These are phyloP conservation scores for Hemicrepidius hirtus DNA, from an alignment of 2,888 invertebrate genomes.

Conservation along the genomic window DNA sequence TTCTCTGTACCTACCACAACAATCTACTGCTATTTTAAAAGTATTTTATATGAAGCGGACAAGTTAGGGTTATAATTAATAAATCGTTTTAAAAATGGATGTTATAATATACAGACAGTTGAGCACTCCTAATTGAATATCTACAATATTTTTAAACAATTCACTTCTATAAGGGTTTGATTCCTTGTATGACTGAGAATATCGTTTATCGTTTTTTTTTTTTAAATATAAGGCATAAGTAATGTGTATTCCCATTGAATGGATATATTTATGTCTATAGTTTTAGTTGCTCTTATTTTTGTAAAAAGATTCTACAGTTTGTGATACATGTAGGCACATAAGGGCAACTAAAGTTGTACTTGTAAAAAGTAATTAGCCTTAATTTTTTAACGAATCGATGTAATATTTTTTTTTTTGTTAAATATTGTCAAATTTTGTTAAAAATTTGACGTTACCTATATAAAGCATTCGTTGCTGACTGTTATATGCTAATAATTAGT, in stretches of 20 bases:
- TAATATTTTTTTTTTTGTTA: constrained; percentile 14
- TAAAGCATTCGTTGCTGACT: constrained; percentile 35
- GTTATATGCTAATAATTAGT: constrained; percentile 33
- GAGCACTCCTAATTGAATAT: not conserved
- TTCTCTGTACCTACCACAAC: too few species aligned
- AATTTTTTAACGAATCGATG: constrained; percentile 32
- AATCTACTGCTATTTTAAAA: not conserved
- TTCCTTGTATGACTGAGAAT: constrained; percentile 17
- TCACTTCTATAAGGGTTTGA: not conserved
- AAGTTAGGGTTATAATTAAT: constrained; percentile 8
- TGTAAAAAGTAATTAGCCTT: constrained; percentile 18
- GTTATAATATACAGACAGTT: too few species aligned
- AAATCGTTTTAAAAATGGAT: not conserved
- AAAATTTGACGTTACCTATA: constrained; percentile 29
- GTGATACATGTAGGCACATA: constrained; percentile 14
- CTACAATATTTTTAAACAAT: constrained; percentile 1
- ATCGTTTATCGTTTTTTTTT: not conserved
- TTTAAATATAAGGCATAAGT: constrained; percentile 3
- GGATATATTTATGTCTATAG: constrained; percentile 18
- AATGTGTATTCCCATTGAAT: constrained; percentile 1
- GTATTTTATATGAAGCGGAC: not conserved
- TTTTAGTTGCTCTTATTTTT: constrained; percentile 23
- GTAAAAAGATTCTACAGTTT: constrained; percentile 10
- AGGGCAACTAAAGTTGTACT: constrained; percentile 11
- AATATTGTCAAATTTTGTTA: constrained; percentile 25